Percentiles rank a stretch among this genome's conserved stretches.
Evolutionary conservation across 2,888 invertebrate species (phyloP).

Genomic region (Marronus borbonicus): DNA sequence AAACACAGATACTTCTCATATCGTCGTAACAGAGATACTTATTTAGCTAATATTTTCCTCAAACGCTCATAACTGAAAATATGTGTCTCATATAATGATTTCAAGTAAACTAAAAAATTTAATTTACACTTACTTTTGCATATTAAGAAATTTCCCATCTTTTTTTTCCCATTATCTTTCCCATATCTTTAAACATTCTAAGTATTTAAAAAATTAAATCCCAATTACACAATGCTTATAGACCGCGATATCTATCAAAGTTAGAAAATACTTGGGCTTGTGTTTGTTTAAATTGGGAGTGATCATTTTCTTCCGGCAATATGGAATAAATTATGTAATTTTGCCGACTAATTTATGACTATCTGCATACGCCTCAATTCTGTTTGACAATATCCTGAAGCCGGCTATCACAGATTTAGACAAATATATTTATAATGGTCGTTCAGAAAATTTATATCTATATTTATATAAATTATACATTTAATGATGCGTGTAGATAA

Average conservation of each 20-base stretch:
- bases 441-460: constrained; percentile 34
- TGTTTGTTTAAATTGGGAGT: constrained; percentile 18
- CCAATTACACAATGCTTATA: no score
- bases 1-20: no score
- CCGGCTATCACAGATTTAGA: constrained; percentile 16
- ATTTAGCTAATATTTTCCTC: no score
- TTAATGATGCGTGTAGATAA: constrained; percentile 37
- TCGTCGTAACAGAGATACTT: no score
- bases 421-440: constrained; percentile 34
- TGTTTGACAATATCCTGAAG: constrained; percentile 26
- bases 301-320: constrained; percentile 31
- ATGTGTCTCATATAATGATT: no score
- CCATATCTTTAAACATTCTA: no score
- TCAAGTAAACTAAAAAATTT: no score
- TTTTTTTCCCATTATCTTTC: no score
- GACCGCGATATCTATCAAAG: neutral
- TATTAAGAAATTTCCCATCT: no score
- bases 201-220: no score
- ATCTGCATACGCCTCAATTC: constrained; percentile 4
- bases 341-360: constrained; percentile 17
- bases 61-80: no score
- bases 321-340: constrained; percentile 24
- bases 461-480: constrained; percentile 41
- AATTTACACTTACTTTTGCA: no score
- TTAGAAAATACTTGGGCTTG: neutral